phyloP scores from a whole-genome alignment of 2,888 invertebrate species.

The Tineola bisselliella region DNA sequence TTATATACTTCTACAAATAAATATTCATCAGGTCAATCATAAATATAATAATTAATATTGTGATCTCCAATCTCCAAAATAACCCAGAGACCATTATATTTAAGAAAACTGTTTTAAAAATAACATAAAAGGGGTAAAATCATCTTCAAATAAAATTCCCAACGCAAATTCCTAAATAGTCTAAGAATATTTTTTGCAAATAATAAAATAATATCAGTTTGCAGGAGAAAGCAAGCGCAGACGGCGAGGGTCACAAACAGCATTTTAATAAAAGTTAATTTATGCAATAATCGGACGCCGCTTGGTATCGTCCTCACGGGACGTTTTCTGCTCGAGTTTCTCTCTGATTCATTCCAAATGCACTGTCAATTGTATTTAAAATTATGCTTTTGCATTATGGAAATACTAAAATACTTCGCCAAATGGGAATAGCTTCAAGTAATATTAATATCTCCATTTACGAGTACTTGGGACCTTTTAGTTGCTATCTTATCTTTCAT shows the following conservation, averaged over 20 bases:
- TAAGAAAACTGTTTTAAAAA: no score
- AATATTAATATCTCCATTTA: not conserved
- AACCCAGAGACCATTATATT: no score
- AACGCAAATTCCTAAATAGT: not conserved
- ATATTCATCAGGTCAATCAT: no score
- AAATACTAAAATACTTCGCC: not conserved
- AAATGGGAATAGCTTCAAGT: not conserved
- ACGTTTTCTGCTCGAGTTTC: not conserved
- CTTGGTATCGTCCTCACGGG: not conserved
- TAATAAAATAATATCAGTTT: conserved; percentile 9
- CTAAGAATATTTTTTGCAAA: not conserved
- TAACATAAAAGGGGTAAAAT: not conserved
- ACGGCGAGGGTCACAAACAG: conserved; percentile 40
- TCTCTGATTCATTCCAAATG: conserved; percentile 1
- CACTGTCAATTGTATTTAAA: conserved; percentile 9
- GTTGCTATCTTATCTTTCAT: no score
- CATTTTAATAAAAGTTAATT: conserved; percentile 60
- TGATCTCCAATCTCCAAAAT: no score
- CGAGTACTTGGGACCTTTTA: no score
- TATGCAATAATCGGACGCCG: conserved; percentile 48
- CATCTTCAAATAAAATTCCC: not conserved
- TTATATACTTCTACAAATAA: no score
- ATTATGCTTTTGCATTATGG: not conserved
- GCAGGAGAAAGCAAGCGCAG: conserved; percentile 15
- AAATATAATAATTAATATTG: no score